phyloP scores from a whole-genome alignment of 2,797 vertebrate genomes.

The Centropyge bicolor region DNA sequence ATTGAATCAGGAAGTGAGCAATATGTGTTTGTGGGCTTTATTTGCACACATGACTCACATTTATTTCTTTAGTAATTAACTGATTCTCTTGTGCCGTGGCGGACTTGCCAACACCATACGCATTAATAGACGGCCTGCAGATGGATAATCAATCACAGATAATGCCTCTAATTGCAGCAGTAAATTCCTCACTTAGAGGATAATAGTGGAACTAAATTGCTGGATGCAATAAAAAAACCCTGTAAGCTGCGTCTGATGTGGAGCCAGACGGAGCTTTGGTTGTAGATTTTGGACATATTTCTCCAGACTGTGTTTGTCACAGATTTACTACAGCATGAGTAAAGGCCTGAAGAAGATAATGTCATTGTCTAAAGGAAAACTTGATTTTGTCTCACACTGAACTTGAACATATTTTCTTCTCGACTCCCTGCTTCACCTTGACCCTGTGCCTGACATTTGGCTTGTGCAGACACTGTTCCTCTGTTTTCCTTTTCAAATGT shows the following conservation, averaged over 20 bases:
- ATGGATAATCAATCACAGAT: constrained; percentile 31
- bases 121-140: constrained; percentile 20
- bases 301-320: background rate
- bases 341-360: background rate
- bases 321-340: constrained; percentile 2
- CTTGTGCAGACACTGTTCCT: background rate
- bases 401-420: background rate
- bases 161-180: constrained; percentile 34
- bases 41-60: constrained; percentile 8
- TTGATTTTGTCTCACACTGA: background rate
- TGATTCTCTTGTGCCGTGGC: background rate
- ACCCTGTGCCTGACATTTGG: constrained; percentile 8
- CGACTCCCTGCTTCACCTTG: constrained; percentile 1
- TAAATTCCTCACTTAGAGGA: constrained; percentile 1
- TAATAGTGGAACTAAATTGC: constrained; percentile 7
- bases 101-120: background rate
- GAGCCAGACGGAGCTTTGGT: constrained; percentile 5
- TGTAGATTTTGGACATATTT: constrained; percentile 4
- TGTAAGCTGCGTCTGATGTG: constrained; percentile 24
- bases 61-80: constrained; percentile 18
- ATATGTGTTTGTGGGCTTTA: constrained; percentile 6
- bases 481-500: constrained; percentile 29
- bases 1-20: constrained; percentile 20
- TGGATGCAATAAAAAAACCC: constrained; percentile 13
- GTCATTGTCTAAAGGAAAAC: background rate